Base-by-base conservation (phyloP, 2,888 invertebrate genomes). In the Cerceris ruficornis region DNA sequence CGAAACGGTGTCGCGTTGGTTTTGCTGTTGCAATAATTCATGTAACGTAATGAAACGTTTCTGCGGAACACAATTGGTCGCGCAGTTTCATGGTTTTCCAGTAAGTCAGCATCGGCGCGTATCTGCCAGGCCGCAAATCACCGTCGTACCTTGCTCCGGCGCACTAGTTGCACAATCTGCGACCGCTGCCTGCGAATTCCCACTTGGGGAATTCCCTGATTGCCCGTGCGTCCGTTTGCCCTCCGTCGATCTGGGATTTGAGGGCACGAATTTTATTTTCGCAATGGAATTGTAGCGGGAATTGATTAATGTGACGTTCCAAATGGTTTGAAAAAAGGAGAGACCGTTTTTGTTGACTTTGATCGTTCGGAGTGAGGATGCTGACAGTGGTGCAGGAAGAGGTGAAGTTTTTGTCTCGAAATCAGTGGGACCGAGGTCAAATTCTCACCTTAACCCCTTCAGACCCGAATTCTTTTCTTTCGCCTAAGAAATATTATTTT, bases 91-190 rank as follows among this genome's bases (percentile, higher is more conserved):
- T 73, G 58, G 61, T 71, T 65, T 49, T n/a, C 59, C 59, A 17
- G 17, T 15, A 28, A 46, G 62, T 69, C 50, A n/a, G 59, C 59
- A 66, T 9, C 15, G 52, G 42, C 42, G 50, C 13, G 13, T 50
- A n/a, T n/a, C 50, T n/a, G 50, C n/a, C n/a, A 2, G 13, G 50
- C 46, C 64, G 74, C 54, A 42, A 17, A 55, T 55, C 55, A 43
- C 50, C 50, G 50, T 50, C 50, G 50, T 43, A 55, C 11, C 13
- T n/a, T 50, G 65, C 55, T 13, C 49, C 9, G 42, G 0, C 7
- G 60, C 75, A 66, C 55, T 43, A 55, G 75, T 75, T 55, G 60
- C 65, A 49, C 60, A 11, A 52, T 75, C 52, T 42, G 71, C 72
- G 28, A 50, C 60, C 50, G 65, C 65, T 72, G 65, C 54, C 52